Base-by-base conservation (phyloP, 2,113 vertebrate genomes). In the Cryptomyrus ogoouensis region DNA sequence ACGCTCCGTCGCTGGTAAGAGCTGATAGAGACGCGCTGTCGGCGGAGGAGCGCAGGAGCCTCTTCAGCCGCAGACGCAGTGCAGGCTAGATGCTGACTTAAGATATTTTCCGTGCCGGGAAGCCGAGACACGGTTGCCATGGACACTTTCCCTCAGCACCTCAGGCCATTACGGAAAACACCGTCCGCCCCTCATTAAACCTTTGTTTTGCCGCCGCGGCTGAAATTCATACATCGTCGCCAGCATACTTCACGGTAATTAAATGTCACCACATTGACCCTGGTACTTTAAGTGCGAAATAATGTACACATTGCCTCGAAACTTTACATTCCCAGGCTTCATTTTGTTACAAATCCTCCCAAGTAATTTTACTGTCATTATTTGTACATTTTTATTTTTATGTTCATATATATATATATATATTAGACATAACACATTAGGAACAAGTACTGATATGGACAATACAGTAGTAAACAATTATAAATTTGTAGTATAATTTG, bases 191-290 rank as follows among this genome's bases (percentile, higher is more conserved):
- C 42, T n/a, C 49, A 10, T 89, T 89, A 74, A 21, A 89, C 15
- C 66, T 56, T 84, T 83, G 31, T 90, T 91, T 83, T 88, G 70
- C 50, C 88, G 70, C 47, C 89, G 89, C 83, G 4, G 35, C 74
- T 80, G 35, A 53, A 90, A 92, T 91, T 62, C 87, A 92, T 90
- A 90, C 90, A 92, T 91, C 90, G 91, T 90, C 86, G 88, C 89
- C 88, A 85, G 47, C n/a, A 5, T 53, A 83, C 31, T 49, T 88
- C 70, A 89, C 62, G 66, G 89, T 91, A 92, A 91, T 92, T 91
- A 90, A 83, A 53, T 92, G 84, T 89, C 89, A 86, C 88, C 50
- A 88, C 89, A 87, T 87, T 31, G 83, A 93, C 90, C 89, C 83
- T 49, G 85, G 88, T 84, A 89, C 90, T 90, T 90, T 88, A 90